Percentiles rank a stretch among this genome's conserved stretches.
phyloP scores from a whole-genome alignment of 1,140 invertebrate species.

The Heliconius congener region DNA sequence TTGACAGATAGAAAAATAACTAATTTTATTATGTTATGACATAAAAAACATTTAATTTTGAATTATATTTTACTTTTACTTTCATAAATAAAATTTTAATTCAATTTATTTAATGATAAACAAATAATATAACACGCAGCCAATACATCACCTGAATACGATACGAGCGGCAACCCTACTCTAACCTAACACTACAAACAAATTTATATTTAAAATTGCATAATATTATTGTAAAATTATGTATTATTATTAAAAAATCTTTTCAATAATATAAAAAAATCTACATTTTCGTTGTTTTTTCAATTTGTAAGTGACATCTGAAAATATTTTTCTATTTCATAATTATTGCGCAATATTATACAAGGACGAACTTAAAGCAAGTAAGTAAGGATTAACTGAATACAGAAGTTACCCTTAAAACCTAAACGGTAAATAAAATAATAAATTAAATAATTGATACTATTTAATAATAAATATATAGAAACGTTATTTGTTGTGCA shows the following conservation, averaged over 20 bases:
- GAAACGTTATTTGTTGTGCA: background rate
- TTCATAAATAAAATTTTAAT: no score
- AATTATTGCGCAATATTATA: slow-evolving; percentile 3
- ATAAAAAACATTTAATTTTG: no score
- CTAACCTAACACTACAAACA: background rate
- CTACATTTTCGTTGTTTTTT: background rate
- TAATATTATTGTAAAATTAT: background rate
- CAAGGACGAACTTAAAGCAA: no score
- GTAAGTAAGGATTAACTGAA: no score
- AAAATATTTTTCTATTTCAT: background rate
- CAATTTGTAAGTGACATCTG: background rate
- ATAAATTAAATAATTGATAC: background rate
- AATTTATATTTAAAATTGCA: background rate
- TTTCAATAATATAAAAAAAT: background rate
- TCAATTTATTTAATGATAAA: no score
- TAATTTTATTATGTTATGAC: no score
- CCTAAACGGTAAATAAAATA: no score
- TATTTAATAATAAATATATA: background rate
- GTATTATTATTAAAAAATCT: background rate
- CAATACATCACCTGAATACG: background rate
- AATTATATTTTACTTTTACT: no score
- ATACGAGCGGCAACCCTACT: background rate
- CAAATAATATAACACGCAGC: background rate
- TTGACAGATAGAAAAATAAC: no score
- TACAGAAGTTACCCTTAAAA: no score